Evolutionary conservation across 2,113 vertebrate genomes (phyloP).

Genomic region (Apteryx mantelli): DNA sequence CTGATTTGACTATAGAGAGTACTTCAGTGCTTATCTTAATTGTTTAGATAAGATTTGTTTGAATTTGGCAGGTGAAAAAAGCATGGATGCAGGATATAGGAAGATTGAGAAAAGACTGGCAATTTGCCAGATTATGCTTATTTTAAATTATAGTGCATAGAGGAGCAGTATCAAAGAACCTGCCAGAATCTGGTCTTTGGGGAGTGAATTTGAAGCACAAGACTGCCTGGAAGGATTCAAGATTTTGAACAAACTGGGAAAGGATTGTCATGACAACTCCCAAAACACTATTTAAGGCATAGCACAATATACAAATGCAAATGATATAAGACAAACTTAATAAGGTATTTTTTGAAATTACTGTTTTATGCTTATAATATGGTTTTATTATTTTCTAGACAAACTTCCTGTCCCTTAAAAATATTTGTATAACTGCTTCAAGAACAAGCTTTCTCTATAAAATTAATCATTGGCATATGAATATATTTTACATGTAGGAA

Average conservation of each 20-base stretch:
- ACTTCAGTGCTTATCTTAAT: constrained; percentile 75
- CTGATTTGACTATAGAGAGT: constrained; percentile 75
- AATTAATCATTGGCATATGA: not conserved
- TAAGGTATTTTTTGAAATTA: not conserved
- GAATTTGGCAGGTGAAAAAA: constrained; percentile 80
- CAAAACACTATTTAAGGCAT: not conserved
- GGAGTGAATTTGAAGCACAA: not conserved
- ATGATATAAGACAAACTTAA: not conserved
- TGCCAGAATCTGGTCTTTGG: not conserved
- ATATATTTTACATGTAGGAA: not conserved
- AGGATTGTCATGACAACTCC: not conserved
- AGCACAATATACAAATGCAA: not conserved
- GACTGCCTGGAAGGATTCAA: not conserved
- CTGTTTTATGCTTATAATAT: not conserved
- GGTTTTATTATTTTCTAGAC: not conserved
- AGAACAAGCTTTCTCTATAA: not conserved
- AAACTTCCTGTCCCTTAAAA: not conserved
- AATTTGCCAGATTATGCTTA: constrained; percentile 58
- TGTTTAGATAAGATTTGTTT: constrained; percentile 81
- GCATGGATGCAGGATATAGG: constrained; percentile 65
- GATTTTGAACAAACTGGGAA: not conserved
- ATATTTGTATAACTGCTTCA: not conserved
- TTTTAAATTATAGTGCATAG: constrained; percentile 54
- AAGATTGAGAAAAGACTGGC: constrained; percentile 45
- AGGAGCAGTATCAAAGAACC: constrained; percentile 57